These are phyloP conservation scores for Cyrtonyx montezumae DNA, from an alignment of 2,113 vertebrate species.

Conservation along the genomic window DNA sequence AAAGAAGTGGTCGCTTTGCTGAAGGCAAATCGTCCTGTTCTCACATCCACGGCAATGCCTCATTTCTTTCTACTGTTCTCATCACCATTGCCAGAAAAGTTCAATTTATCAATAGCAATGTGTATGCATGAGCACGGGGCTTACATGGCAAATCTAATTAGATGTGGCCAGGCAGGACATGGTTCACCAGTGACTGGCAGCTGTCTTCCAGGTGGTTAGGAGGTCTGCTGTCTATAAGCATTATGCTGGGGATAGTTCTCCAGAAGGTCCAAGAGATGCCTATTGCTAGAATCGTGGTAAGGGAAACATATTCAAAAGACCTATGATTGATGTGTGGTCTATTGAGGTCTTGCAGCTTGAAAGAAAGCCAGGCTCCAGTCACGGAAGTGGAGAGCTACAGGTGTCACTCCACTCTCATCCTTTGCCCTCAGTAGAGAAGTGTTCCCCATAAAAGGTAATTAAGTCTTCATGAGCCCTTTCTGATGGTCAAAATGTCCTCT, in stretches of 20 bases:
- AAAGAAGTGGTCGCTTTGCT: background rate
- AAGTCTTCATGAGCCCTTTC: background rate
- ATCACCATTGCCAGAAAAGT: background rate
- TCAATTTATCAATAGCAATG: accelerated
- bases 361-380: background rate
- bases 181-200: background rate
- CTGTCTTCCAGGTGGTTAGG: background rate
- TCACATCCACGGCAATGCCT: background rate
- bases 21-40: background rate
- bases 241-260: background rate
- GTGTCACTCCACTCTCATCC: background rate
- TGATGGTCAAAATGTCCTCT: background rate
- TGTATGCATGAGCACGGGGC: background rate
- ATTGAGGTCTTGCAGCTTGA: background rate
- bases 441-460: background rate
- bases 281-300: background rate
- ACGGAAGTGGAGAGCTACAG: background rate
- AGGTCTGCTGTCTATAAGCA: background rate
- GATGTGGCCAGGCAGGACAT: background rate
- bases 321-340: background rate
- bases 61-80: background rate
- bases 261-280: background rate
- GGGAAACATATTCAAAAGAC: background rate
- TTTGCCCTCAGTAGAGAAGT: background rate
- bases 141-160: background rate